Conservation (phyloP, 2,113 vertebrate species). For the Psephotus haematonotus region DNA sequence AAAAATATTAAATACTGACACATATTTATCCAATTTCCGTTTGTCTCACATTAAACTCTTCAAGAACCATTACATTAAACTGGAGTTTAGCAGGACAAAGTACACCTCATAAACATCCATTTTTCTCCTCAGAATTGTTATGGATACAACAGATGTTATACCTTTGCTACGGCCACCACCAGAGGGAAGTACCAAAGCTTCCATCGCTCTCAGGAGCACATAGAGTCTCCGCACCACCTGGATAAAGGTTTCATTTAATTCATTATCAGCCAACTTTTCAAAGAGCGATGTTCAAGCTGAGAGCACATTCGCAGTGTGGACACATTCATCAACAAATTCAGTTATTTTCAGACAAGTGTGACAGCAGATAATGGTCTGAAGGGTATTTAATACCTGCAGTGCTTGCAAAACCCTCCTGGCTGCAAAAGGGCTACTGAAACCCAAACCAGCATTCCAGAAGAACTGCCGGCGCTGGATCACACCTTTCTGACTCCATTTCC, state of each 20-base stretch:
- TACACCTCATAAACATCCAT: rapidly evolving
- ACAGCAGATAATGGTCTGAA: background rate
- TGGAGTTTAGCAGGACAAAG: background rate
- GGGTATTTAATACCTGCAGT: background rate
- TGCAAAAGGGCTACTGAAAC: background rate
- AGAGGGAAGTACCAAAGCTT: background rate
- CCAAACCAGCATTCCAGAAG: background rate
- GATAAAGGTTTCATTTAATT: background rate
- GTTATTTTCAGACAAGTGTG: background rate
- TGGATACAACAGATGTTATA: background rate
- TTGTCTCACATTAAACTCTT: background rate
- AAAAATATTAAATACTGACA: background rate
- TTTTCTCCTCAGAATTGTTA: background rate
- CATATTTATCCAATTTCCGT: background rate
- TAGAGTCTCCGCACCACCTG: background rate
- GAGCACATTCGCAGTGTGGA: background rate
- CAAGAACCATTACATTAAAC: background rate
- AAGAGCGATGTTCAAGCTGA: background rate
- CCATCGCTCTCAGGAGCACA: background rate
- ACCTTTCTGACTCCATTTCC: background rate
- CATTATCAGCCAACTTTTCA: background rate
- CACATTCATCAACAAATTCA: background rate
- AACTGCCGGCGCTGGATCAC: background rate
- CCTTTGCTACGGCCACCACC: background rate
- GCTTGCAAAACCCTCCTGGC: background rate